Percentiles rank a stretch among this genome's conserved stretches.
phyloP scores from a whole-genome alignment of 2,113 vertebrate species.

The Pimephales promelas region DNA sequence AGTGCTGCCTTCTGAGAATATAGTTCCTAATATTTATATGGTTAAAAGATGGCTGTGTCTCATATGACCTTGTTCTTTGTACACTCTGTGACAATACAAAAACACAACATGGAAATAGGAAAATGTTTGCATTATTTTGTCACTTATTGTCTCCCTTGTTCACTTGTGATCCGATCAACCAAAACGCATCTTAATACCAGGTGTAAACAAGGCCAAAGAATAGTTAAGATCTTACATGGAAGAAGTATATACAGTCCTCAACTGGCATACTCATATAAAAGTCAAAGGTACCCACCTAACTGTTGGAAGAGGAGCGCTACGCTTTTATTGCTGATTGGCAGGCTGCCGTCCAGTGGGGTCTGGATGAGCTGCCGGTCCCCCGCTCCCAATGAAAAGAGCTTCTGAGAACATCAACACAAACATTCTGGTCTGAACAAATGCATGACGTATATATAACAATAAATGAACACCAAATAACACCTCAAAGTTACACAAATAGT shows the following conservation, averaged over 20 bases:
- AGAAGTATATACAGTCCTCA: neutral
- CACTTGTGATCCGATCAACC: no score
- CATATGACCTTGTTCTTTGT: no score
- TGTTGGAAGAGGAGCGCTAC: slow-evolving; percentile 96
- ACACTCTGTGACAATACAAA: no score
- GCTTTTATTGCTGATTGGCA: slow-evolving; percentile 92
- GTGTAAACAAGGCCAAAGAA: no score
- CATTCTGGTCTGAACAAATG: neutral
- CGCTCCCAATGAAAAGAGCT: slow-evolving; percentile 95
- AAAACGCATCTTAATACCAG: no score
- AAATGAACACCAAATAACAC: neutral
- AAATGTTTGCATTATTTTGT: no score
- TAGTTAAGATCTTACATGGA: neutral
- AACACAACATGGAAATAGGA: no score
- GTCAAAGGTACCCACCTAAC: slow-evolving; percentile 82
- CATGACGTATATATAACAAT: neutral
- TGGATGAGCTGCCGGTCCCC: slow-evolving; percentile 96
- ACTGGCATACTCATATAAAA: neutral
- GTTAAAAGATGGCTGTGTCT: no score
- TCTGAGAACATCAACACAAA: slow-evolving; percentile 75
- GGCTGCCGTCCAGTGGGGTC: slow-evolving; percentile 89
- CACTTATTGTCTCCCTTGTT: no score
- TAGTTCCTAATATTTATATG: no score
- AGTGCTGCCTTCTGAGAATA: no score
- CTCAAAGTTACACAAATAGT: neutral